Base-by-base conservation (phyloP, 2,113 vertebrate species). In the Pollachius pollachius region DNA sequence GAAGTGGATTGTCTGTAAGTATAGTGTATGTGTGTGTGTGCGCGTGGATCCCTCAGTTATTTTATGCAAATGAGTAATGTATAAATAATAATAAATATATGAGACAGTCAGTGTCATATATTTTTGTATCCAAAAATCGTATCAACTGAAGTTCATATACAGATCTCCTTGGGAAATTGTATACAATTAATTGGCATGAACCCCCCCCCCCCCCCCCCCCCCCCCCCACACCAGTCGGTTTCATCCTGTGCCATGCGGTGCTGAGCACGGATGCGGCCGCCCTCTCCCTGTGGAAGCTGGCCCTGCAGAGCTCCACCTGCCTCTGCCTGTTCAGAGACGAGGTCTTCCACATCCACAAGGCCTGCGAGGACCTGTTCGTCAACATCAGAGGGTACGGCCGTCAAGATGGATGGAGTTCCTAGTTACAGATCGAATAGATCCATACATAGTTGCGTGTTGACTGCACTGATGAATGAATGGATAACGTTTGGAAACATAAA, bases 1-100 rank as follows among this genome's bases (percentile, higher is more conserved):
- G 85, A 99, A 99, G 86, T 99, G 97, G 97, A 98, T 99, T 52
- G 96, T 99, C 72, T 98, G 97, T 99, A 92, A 97, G 97, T 97
- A 6, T 12, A 2, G 19, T 18, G 52, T 3, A 52, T 21, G 18
- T 12, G 58, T 60, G 6, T 60, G 17, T 34, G 2, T 34, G 30
- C 1, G 30, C 6, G 30, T 34, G 30, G 9, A 56, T 3, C 52
- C 52, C 17, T 12, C 9, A 56, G 17, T n/a, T n/a, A 17, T 57
- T 57, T 15, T 54, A 16, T 54, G 52, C 52, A 23, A 23, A 23
- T 23, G 23, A 23, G 23, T 23, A 23, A 23, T 23, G 23, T 2
- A 23, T 23, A 23, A 23, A 23, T 23, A 23, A 23, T 23, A 23
- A 23, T 23, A 23, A 23, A 23, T 23, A 23, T 23, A 23, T 23